Percentiles rank a stretch among this genome's conserved stretches.
These are phyloP conservation scores for Petrolisthes manimaculis DNA, from an alignment of 2,888 invertebrate genomes.

Conservation along the genomic window DNA sequence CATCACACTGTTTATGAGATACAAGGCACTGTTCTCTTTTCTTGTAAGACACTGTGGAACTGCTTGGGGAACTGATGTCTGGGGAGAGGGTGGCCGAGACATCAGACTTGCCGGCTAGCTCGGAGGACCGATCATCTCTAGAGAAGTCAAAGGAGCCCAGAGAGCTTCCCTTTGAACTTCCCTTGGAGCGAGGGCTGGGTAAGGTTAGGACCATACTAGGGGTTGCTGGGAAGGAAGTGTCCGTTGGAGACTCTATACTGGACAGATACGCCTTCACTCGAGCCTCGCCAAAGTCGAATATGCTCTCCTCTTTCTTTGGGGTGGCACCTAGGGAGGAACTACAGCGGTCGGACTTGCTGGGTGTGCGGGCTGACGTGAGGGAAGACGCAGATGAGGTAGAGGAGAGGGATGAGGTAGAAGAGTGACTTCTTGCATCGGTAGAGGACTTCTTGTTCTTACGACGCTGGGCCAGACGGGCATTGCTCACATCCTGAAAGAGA, in stretches of 20 bases:
- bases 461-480: slow-evolving; percentile 62
- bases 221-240: slow-evolving; percentile 48
- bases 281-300: slow-evolving; percentile 61
- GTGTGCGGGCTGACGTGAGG: slow-evolving; percentile 55
- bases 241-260: slow-evolving; percentile 56
- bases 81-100: slow-evolving; percentile 37
- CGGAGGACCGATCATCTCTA: slow-evolving; percentile 44
- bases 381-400: slow-evolving; percentile 63
- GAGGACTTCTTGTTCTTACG: slow-evolving; percentile 64
- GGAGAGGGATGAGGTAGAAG: slow-evolving; percentile 64
- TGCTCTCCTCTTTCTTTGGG: slow-evolving; percentile 61
- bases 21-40: slow-evolving; percentile 58
- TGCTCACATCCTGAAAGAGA: slow-evolving; percentile 58
- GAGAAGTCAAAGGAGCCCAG: slow-evolving; percentile 53
- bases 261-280: slow-evolving; percentile 57
- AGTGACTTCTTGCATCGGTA: slow-evolving; percentile 61
- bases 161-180: slow-evolving; percentile 44
- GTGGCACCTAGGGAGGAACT: slow-evolving; percentile 61
- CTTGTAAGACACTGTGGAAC: slow-evolving; percentile 53
- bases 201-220: slow-evolving; percentile 55
- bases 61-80: slow-evolving; percentile 41
- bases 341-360: slow-evolving; percentile 54
- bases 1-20: slow-evolving; percentile 45
- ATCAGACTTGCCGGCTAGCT: slow-evolving; percentile 40
- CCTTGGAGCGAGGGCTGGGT: slow-evolving; percentile 53